phyloP scores from a whole-genome alignment of 2,797 vertebrate species.

The Scleropages formosus region DNA sequence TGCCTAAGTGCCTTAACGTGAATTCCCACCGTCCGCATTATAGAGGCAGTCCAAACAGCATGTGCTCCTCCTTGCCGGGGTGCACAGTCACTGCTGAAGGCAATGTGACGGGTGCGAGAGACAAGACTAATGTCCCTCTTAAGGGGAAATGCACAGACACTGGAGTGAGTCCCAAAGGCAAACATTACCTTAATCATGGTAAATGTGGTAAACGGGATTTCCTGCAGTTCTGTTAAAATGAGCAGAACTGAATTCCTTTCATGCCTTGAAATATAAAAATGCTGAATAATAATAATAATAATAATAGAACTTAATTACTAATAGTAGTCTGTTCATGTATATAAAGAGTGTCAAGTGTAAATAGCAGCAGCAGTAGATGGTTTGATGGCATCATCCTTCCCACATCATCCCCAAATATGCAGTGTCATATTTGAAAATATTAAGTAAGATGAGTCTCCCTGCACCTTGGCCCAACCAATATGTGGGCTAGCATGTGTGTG shows the following conservation, averaged over 20 bases:
- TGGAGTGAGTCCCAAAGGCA: slow-evolving; percentile 41
- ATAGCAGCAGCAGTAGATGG: neutral
- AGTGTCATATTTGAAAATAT: too few species aligned
- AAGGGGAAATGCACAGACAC: slow-evolving; percentile 62
- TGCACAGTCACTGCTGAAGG: slow-evolving; percentile 43
- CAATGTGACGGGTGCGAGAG: slow-evolving; percentile 54
- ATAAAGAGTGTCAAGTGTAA: neutral
- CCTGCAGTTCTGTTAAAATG: slow-evolving; percentile 28
- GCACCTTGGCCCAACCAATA: too few species aligned
- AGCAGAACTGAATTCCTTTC: slow-evolving; percentile 2
- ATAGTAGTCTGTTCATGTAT: neutral
- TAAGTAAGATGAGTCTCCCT: too few species aligned
- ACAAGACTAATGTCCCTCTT: slow-evolving; percentile 62
- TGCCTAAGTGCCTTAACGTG: slow-evolving; percentile 49
- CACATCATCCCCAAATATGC: too few species aligned
- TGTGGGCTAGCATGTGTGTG: too few species aligned
- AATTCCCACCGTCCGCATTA: slow-evolving; percentile 62
- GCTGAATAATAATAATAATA: neutral
- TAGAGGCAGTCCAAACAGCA: slow-evolving; percentile 1
- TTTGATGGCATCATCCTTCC: too few species aligned
- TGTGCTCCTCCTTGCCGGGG: slow-evolving; percentile 54
- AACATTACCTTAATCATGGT: slow-evolving; percentile 36
- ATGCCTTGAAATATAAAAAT: neutral
- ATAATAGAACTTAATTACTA: neutral
- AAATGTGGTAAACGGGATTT: slow-evolving; percentile 43